Percentiles rank a stretch among this genome's conserved stretches.
phyloP scores from a whole-genome alignment of 2,888 invertebrate genomes.

The Latrodectus hesperus region DNA sequence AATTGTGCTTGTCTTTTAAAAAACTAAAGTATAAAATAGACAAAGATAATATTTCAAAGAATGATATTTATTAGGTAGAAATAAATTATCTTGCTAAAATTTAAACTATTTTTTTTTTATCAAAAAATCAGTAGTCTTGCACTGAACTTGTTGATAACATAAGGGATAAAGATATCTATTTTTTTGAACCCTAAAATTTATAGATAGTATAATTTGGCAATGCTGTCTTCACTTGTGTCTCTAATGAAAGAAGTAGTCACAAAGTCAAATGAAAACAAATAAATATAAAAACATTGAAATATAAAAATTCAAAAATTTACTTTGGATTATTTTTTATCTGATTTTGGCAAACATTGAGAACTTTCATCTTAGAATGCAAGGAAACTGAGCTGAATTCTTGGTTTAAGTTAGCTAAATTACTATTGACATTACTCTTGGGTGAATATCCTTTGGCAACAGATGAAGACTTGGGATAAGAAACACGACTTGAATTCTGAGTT shows the following conservation, averaged over 20 bases:
- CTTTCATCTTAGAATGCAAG: conserved; percentile 47
- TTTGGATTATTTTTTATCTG: conserved; percentile 8
- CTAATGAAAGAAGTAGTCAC: background rate
- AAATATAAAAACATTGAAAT: background rate
- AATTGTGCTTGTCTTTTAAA: too few species aligned
- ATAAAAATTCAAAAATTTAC: background rate
- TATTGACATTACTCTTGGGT: conserved; percentile 19
- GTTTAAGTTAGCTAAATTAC: conserved; percentile 42
- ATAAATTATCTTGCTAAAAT: too few species aligned
- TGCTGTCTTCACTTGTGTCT: background rate
- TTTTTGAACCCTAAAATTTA: too few species aligned
- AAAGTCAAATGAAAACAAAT: background rate
- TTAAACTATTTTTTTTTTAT: too few species aligned
- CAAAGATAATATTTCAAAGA: too few species aligned
- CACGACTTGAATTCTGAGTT: background rate
- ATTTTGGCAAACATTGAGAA: conserved; percentile 27
- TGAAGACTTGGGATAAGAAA: background rate
- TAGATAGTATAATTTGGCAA: background rate
- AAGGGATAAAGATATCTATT: background rate
- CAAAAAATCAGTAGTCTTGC: too few species aligned
- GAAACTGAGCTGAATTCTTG: conserved; percentile 36
- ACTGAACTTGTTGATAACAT: too few species aligned
- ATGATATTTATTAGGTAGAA: too few species aligned
- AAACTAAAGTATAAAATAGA: too few species aligned
- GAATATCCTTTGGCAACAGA: background rate